Conservation (phyloP, 2,888 invertebrate species). For the Capitulum mitella region DNA sequence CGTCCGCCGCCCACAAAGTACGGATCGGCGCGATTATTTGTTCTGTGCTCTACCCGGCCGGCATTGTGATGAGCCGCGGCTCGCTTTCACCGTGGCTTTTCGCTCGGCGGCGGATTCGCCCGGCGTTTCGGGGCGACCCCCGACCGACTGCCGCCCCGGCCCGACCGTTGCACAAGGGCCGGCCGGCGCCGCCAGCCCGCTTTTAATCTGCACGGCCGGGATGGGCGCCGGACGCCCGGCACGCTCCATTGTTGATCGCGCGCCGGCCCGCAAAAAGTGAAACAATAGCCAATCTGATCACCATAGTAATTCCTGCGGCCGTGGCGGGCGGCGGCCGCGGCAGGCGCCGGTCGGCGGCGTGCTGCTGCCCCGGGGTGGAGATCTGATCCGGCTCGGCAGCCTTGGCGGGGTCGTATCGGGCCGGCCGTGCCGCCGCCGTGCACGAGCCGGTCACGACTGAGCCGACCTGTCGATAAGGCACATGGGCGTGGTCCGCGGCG, state of each 20-base stretch:
- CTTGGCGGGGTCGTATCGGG: too few species aligned
- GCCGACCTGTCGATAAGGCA: too few species aligned
- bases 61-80: neutral
- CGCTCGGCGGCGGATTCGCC: neutral
- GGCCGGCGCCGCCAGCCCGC: neutral
- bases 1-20: neutral
- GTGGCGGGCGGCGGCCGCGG: neutral
- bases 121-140: too few species aligned
- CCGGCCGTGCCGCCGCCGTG: too few species aligned
- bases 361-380: too few species aligned
- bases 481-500: too few species aligned
- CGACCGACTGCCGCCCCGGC: too few species aligned
- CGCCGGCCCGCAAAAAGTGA: neutral
- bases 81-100: neutral
- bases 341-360: neutral
- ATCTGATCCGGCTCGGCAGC: too few species aligned
- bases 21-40: neutral
- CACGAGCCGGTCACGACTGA: too few species aligned
- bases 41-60: neutral
- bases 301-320: neutral
- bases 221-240: neutral
- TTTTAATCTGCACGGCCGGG: neutral
- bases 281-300: slow-evolving; percentile 18
- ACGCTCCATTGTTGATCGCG: neutral
- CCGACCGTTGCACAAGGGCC: neutral